Conservation (phyloP, 30 jellyfish, hydroid and myxozoan genomes). For the Sanderia malayensis region DNA sequence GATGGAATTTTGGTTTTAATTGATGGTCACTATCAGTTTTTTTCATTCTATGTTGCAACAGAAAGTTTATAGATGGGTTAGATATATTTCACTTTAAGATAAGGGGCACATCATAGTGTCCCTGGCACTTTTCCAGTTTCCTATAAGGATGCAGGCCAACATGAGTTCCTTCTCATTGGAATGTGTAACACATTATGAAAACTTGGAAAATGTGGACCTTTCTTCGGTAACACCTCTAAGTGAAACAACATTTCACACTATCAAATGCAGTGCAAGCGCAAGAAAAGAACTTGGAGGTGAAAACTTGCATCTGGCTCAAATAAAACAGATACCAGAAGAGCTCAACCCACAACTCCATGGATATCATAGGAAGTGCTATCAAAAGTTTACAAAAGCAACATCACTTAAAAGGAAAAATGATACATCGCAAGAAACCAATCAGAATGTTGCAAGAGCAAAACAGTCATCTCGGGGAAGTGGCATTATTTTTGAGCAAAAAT, state of each 20-base stretch:
- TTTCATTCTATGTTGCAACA: neutral
- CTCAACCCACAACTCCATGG: constrained; percentile 33
- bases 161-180: constrained; percentile 15
- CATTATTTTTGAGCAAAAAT: constrained; percentile 18
- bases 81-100: neutral
- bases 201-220: constrained; percentile 1
- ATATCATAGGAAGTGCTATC: constrained; percentile 18
- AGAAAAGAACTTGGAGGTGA: constrained; percentile 24
- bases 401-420: constrained; percentile 19
- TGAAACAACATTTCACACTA: constrained; percentile 18
- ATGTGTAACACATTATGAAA: constrained; percentile 18
- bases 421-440: constrained; percentile 17
- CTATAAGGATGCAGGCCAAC: constrained; percentile 7
- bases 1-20: neutral
- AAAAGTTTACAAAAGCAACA: constrained; percentile 25
- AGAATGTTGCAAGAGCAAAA: constrained; percentile 23
- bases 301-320: constrained; percentile 27
- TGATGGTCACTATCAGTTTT: neutral
- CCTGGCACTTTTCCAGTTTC: neutral
- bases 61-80: neutral
- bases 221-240: constrained; percentile 18
- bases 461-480: constrained; percentile 11
- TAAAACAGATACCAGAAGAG: constrained; percentile 22
- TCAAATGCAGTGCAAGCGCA: constrained; percentile 23
- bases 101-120: neutral